Base-by-base conservation (phyloP, 2,888 invertebrate species). In the Tridacna crocea region DNA sequence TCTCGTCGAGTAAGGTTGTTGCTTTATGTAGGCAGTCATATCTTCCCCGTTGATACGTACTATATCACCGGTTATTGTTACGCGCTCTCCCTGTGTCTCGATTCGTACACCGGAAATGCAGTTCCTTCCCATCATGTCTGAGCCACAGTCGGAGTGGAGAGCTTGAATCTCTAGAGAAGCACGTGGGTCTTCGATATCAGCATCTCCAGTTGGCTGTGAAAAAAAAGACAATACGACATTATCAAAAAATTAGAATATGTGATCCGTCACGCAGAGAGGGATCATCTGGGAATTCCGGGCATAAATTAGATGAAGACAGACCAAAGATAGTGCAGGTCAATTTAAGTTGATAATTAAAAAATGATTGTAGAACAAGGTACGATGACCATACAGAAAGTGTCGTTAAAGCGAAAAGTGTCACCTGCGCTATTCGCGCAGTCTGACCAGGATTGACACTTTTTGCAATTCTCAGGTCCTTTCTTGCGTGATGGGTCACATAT, bases 31-130 rank as follows among this genome's bases (percentile, higher is more conserved):
- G 0, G 80, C 55, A 1, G 83, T 79, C 47, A 73, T 79, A 63
- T 85, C 85, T 22, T 82, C 36, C 10, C 80, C 82, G 58, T 87
- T 87, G 17, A 87, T 82, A 22, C 48, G 77, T 0, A 84, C 83
- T 19, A 75, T 80, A 55, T 78, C 85, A 0, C 82, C 73, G 46
- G 82, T 68, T 51, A 87, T 80, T 1, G 68, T 60, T 6, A 87
- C 83, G 15, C 51, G 74, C 24, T 83, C 79, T 11, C 82, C 82
- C 26, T 82, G 83, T 12, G 80, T 80, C 63, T 79, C 80, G 3
- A 87, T 72, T n/a, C 73, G 65, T 2, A 87, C 74, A 46, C 81
- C 83, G 15, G 60, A 75, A 51, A 87, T 82, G 36, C 87, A 87
- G 68, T 85, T 83, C 24, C 85, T 72, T 26, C 75, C 78, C 58